Conservation (phyloP, 2,888 invertebrate species). For the Pachycephus smyrnensis region DNA sequence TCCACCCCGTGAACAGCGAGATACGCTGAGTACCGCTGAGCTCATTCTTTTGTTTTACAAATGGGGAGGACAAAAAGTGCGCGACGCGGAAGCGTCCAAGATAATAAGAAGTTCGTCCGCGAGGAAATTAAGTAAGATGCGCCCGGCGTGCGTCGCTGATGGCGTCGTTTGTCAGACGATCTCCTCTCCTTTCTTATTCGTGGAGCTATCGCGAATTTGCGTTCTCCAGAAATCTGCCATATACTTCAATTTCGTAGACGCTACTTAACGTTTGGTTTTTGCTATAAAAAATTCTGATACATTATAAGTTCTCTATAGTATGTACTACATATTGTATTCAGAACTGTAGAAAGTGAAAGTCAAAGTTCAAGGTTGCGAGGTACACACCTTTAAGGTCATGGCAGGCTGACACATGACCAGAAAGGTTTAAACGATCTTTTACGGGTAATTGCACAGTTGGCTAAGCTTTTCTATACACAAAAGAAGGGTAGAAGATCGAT, state of each 20-base stretch:
- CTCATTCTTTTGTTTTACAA: constrained; percentile 56
- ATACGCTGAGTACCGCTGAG: constrained; percentile 25
- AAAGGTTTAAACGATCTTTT: not conserved
- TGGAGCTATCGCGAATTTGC: not conserved
- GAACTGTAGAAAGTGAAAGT: not conserved
- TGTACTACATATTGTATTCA: not conserved
- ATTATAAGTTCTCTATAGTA: not conserved
- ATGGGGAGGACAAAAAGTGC: constrained; percentile 38
- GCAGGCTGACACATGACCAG: not conserved
- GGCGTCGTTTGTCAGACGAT: constrained; percentile 1
- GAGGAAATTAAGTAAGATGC: constrained; percentile 58
- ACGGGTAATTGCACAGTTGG: not conserved
- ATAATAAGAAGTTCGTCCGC: constrained; percentile 58
- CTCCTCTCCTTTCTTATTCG: not conserved
- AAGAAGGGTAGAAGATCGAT: not conserved
- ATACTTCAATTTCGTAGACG: not conserved
- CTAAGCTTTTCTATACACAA: not conserved
- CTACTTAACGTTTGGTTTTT: not conserved
- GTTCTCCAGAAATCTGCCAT: not conserved
- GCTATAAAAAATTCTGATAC: not conserved
- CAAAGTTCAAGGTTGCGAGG: not conserved
- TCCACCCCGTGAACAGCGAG: constrained; percentile 45
- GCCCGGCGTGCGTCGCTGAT: constrained; percentile 13
- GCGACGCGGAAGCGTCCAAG: constrained; percentile 44
- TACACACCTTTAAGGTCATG: not conserved